phyloP scores from a whole-genome alignment of 2,797 vertebrate species.

The Catharus ustulatus region DNA sequence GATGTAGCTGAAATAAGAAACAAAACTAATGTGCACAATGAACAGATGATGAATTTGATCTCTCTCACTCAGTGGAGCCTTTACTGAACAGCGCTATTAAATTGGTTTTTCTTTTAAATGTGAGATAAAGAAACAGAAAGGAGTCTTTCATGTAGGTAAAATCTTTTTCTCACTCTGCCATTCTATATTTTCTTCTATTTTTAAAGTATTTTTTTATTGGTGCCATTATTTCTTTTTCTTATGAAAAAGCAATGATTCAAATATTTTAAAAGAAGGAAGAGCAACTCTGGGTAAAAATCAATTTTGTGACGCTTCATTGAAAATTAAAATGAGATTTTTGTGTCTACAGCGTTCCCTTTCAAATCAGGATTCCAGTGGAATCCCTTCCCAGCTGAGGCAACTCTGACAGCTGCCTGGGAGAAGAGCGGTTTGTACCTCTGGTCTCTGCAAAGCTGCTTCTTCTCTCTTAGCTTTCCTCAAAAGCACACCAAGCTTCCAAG shows the following conservation, averaged over 20 bases:
- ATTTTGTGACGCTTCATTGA: background rate
- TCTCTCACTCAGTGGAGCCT: background rate
- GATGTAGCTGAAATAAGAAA: background rate
- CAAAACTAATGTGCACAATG: background rate
- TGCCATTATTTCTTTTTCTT: background rate
- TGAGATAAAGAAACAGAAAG: background rate
- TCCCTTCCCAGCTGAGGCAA: background rate
- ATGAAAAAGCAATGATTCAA: background rate
- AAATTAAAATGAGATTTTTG: background rate
- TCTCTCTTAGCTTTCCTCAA: background rate
- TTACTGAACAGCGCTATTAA: background rate
- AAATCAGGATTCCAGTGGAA: background rate
- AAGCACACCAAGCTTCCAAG: background rate
- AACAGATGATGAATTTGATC: background rate
- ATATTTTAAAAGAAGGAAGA: background rate
- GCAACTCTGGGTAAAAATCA: accelerated
- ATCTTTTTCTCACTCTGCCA: background rate
- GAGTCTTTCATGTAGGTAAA: background rate
- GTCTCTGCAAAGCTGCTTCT: background rate
- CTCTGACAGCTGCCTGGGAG: background rate
- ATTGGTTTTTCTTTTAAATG: background rate
- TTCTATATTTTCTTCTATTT: background rate
- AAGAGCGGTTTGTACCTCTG: background rate
- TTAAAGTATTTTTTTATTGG: background rate
- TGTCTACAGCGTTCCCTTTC: background rate